Base-by-base conservation (phyloP, 2,113 vertebrate species). In the Phrynosoma platyrhinos region DNA sequence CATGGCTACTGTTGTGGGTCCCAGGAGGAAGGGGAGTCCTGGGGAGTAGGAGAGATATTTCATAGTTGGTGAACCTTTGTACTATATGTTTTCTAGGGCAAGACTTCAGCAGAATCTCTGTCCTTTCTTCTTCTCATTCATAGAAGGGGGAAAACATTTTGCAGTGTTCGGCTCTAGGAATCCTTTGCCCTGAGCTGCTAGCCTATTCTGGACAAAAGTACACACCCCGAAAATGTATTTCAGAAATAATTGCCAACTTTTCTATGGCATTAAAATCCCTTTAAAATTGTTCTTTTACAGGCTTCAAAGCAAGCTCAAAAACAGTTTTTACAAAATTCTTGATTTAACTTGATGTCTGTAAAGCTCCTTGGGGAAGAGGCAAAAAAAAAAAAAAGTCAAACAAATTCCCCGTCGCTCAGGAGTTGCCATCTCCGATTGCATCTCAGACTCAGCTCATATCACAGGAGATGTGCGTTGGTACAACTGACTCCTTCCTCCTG, bases 401-500 rank as follows among this genome's bases (percentile, higher is more conserved):
- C 47, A 47, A 47, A 47, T 47, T 74, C 25, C 2, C 69, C 5
- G 30, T 6, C 9, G 0, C 21, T 53, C 5, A 72, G 25, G n/a
- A 0, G 2, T 71, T 6, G 0, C 36, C 13, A 0, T 55, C 64
- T 68, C 66, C 16, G 21, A 55, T 27, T n/a, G 82, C 21, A 83
- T 71, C 62, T 42, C 23, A 9, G 42, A 0, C 36, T 1, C 13
- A 0, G 9, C 0, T 55, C 16, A 0, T 8, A 85, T 64, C 89
- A n/a, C 30, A 3, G 30, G 71, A 86, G 10, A 80, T 79, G 32
- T n/a, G 71, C 64, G 62, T 25, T 58, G 82, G 81, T 23, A 13
- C 2, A 2, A 58, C 55, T 27, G n/a, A 53, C 76, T 83, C 47
- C 64, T 62, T 5, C 30, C 58, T 58, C 6, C 21, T 9, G 0